Base-by-base conservation (phyloP, 1,140 invertebrate genomes). In the Andrena cerasifolii region DNA sequence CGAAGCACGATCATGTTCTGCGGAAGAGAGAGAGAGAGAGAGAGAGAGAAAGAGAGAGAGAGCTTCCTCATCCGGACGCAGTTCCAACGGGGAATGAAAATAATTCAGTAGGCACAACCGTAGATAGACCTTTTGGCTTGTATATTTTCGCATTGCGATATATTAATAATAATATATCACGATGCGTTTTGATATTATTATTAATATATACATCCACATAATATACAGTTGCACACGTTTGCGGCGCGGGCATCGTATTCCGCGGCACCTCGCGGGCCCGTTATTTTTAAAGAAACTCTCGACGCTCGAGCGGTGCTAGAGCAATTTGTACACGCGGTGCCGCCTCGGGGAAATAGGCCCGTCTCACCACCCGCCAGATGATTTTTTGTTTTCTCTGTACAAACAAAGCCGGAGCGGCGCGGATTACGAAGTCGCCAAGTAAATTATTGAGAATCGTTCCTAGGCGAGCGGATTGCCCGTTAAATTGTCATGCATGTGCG, bases 61-160 rank as follows among this genome's bases (percentile, higher is more conserved):
- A n/a, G n/a, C n/a, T 87, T 82, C 84, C 82, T 40, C 36, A 5
- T 10, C 84, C 82, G 75, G 70, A 61, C 86, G 67, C 54, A 49
- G 83, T 83, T 62, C 61, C 62, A 63, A 77, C 80, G 54, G 78
- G 61, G 62, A 53, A 26, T 63, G 59, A 28, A 24, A 49, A n/a
- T n/a, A n/a, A 18, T 33, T 36, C 28, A 14, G 49, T 72, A 28
- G 62, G 33, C 24, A n/a, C 53, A 26, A 36, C n/a, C 65, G 40
- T 49, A 79, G 53, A 24, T 61, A 40, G 51, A 80, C 18, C n/a
- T 70, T n/a, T 59, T 36, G 40, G n/a, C 36, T 75, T 74, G 88
- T 91, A 92, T 89, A 92, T 91, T 91, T 59, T 87, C 83, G 78
- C 89, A 88, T 76, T 84, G 70, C 78, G 79, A 88, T 88, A 90